phyloP scores from a whole-genome alignment of 1,140 invertebrate species.

The Nylanderia fulva region DNA sequence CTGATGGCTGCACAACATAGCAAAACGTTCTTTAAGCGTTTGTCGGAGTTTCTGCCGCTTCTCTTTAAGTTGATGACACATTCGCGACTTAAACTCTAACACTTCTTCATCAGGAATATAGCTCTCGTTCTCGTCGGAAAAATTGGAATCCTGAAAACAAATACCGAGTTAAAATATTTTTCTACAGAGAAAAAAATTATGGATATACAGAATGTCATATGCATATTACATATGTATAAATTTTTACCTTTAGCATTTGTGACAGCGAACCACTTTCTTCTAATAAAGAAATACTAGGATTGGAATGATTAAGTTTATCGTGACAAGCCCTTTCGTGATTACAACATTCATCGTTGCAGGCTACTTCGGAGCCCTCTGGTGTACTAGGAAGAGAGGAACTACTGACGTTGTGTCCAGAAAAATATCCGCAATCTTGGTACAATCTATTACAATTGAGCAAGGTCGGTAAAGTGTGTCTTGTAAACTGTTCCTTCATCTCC shows the following conservation, averaged over 20 bases:
- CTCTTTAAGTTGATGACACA: conserved; percentile 90
- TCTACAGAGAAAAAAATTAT: conserved; percentile 54
- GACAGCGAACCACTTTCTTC: conserved; percentile 86
- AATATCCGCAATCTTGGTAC: conserved; percentile 95
- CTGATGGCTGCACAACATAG: conserved; percentile 89
- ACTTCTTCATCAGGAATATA: conserved; percentile 96
- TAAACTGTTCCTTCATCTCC: conserved; percentile 81
- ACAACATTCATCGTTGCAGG: conserved; percentile 93
- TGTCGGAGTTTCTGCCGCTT: conserved; percentile 93
- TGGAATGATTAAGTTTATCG: conserved; percentile 82
- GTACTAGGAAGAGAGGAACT: conserved; percentile 91
- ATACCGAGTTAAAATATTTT: not conserved
- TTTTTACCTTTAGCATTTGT: conserved; percentile 90
- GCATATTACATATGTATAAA: not conserved
- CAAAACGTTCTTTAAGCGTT: conserved; percentile 93
- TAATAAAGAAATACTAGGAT: conserved; percentile 78
- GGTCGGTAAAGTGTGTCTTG: no score
- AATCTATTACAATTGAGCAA: no score
- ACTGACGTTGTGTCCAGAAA: conserved; percentile 91
- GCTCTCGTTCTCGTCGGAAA: conserved; percentile 90
- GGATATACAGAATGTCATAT: conserved; percentile 56
- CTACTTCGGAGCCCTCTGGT: conserved; percentile 94
- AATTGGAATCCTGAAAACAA: conserved; percentile 86
- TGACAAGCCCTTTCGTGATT: conserved; percentile 90
- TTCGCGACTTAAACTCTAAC: conserved; percentile 91